Evolutionary conservation across 1,140 invertebrate genomes (phyloP).

Genomic region (Polyergus mexicanus): DNA sequence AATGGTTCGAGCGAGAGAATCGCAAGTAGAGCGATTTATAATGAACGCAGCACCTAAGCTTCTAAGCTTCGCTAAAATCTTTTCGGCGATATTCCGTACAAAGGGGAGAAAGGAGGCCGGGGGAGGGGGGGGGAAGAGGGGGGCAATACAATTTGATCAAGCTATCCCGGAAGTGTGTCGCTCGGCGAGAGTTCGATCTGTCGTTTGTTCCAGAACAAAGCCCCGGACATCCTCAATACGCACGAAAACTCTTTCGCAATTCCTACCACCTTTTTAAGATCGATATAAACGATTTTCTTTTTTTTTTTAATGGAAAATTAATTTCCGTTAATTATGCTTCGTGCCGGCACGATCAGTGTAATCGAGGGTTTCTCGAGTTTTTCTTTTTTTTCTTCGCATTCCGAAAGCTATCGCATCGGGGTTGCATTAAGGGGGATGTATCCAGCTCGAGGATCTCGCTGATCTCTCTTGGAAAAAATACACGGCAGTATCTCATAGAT

Average conservation of each 20-base stretch:
- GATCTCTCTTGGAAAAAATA: not conserved
- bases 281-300: not conserved
- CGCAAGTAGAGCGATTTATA: not conserved
- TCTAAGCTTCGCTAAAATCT: not conserved
- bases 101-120: too few species aligned
- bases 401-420: not conserved
- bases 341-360: not conserved
- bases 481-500: not conserved
- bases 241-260: conserved; percentile 4
- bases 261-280: not conserved
- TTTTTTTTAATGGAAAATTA: not conserved
- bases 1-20: not conserved
- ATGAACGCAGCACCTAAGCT: not conserved
- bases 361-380: not conserved
- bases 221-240: not conserved
- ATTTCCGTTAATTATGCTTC: not conserved
- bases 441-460: not conserved
- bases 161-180: conserved; percentile 16
- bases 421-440: conserved; percentile 28
- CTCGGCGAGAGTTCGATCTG: not conserved
- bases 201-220: not conserved
- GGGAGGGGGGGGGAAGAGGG: not conserved
- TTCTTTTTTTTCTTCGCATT: conserved; percentile 8
- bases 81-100: not conserved
- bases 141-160: conserved; percentile 10